Conservation (phyloP, 2,888 invertebrate species). For the Noctua janthina region DNA sequence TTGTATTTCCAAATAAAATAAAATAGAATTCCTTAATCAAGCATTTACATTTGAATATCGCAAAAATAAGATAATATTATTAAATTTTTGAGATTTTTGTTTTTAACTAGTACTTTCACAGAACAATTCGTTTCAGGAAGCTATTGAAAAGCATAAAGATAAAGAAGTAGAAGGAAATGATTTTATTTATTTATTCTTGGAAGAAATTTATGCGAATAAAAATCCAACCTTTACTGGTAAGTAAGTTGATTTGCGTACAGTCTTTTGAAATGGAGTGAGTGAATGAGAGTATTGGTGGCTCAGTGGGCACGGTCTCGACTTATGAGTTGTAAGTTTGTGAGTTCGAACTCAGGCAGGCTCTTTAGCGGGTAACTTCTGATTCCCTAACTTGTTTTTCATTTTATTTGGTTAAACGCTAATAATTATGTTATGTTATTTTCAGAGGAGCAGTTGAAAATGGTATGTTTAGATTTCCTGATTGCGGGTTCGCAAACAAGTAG, state of each 20-base stretch:
- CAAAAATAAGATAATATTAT: too few relatives aligned
- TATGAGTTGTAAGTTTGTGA: not conserved
- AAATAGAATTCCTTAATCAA: not conserved
- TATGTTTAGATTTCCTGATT: slow-evolving; percentile 93
- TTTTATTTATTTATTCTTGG: slow-evolving; percentile 92
- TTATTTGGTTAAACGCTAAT: slow-evolving; percentile 1
- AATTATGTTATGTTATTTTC: slow-evolving; percentile 55
- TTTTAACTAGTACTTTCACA: slow-evolving; percentile 14
- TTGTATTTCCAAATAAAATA: too few relatives aligned
- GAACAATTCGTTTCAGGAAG: slow-evolving; percentile 79
- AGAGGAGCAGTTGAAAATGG: slow-evolving; percentile 85
- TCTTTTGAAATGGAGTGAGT: not conserved
- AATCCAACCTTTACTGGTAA: slow-evolving; percentile 81
- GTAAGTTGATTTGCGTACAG: slow-evolving; percentile 19
- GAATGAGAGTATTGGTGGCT: not conserved
- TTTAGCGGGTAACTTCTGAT: not conserved
- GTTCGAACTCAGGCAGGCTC: not conserved
- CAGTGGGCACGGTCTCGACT: not conserved
- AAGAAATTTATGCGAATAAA: slow-evolving; percentile 87
- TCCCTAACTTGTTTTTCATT: not conserved
- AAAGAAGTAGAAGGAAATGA: slow-evolving; percentile 82
- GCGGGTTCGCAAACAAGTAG: slow-evolving; percentile 94
- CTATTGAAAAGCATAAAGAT: slow-evolving; percentile 88
- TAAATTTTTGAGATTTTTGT: not conserved
- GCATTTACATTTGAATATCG: not conserved